Evolutionary conservation across 2,888 invertebrate genomes (phyloP).

Genomic region (Sinelater perroti): DNA sequence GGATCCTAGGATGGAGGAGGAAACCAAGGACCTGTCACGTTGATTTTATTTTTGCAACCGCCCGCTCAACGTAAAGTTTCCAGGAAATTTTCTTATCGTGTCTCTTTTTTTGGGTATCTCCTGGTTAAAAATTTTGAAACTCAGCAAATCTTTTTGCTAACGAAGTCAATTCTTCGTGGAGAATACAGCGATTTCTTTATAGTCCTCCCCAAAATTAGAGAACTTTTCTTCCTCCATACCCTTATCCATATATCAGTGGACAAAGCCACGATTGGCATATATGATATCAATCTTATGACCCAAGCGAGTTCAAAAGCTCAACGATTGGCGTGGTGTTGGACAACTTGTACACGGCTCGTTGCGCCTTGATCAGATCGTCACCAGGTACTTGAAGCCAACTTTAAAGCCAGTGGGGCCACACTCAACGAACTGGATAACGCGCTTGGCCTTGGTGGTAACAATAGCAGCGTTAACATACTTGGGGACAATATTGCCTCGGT

Average conservation of each 20-base stretch:
- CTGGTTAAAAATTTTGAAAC: too few relatives aligned
- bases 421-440: conserved; percentile 92
- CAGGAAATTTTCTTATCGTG: too few relatives aligned
- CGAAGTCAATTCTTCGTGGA: too few relatives aligned
- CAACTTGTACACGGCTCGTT: conserved; percentile 97
- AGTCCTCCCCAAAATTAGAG: conserved; percentile 87
- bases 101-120: too few relatives aligned
- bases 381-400: conserved; percentile 95
- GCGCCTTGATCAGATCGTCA: conserved; percentile 93
- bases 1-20: too few relatives aligned
- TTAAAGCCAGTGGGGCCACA: conserved; percentile 88
- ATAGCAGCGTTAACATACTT: conserved; percentile 97
- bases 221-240: conserved; percentile 90
- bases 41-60: too few relatives aligned
- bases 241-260: conserved; percentile 93
- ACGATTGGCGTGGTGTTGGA: conserved; percentile 97
- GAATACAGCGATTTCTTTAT: conserved; percentile 89
- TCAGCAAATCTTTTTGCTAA: too few relatives aligned
- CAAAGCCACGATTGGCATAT: conserved; percentile 97
- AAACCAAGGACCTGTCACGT: too few relatives aligned
- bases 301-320: conserved; percentile 94
- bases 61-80: too few relatives aligned
- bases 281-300: conserved; percentile 97
- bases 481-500: conserved; percentile 94
- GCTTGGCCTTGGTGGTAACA: conserved; percentile 94